Conservation (phyloP, 2,113 vertebrate species). For the Malurus alboscapulatus region DNA sequence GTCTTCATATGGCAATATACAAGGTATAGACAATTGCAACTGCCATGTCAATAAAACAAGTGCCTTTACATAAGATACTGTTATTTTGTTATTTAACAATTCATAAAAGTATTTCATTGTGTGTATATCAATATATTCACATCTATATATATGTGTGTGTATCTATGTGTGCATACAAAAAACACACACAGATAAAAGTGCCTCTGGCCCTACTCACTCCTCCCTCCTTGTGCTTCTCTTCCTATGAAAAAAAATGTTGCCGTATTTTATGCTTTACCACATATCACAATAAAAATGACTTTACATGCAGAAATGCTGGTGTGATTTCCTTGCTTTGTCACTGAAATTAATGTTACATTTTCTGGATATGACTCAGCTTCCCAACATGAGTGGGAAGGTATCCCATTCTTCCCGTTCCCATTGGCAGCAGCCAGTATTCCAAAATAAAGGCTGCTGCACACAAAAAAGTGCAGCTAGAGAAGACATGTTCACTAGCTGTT, state of each 20-base stretch:
- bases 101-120: not conserved
- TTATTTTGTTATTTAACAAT: not conserved
- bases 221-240: not conserved
- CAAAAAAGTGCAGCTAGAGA: not conserved
- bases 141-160: too few relatives aligned
- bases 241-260: not conserved
- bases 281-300: not conserved
- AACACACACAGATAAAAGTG: not conserved
- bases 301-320: not conserved
- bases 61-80: not conserved
- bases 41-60: not conserved
- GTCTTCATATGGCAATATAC: not conserved
- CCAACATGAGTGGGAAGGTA: not conserved
- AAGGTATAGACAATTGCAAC: not conserved
- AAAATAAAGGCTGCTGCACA: not conserved
- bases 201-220: not conserved
- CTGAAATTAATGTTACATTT: not conserved
- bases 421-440: not conserved
- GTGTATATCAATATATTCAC: accelerated
- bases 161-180: accelerated
- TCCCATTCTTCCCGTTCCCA: not conserved
- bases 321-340: not conserved
- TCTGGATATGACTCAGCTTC: not conserved
- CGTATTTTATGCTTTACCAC: not conserved
- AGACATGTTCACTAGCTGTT: not conserved